Conservation (phyloP, 2,797 vertebrate species). For the Sebastes goodei region DNA sequence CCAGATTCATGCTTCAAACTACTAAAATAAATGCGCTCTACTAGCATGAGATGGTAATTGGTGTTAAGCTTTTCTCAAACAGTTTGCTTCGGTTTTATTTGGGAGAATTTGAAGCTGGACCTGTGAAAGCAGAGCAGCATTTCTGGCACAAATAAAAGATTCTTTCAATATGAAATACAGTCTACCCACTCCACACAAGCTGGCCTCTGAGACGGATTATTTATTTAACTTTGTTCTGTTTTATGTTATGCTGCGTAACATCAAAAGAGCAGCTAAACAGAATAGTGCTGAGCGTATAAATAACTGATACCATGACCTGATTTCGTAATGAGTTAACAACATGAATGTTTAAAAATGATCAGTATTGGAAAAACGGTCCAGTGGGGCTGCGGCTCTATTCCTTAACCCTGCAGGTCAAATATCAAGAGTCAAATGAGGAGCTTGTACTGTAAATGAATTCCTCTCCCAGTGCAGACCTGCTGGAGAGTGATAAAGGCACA, state of each 20-base stretch:
- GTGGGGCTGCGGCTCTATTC: conserved; percentile 20
- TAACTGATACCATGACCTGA: conserved; percentile 24
- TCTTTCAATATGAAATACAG: not conserved
- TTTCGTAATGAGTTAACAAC: conserved; percentile 33
- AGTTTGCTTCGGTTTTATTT: not conserved
- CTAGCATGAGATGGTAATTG: not conserved
- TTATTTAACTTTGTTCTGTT: conserved; percentile 37
- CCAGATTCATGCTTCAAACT: not conserved
- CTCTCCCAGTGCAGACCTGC: conserved; percentile 60
- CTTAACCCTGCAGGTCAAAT: conserved; percentile 39
- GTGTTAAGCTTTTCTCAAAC: not conserved
- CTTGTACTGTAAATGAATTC: conserved; percentile 55
- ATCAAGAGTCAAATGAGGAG: conserved; percentile 46
- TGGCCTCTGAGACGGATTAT: conserved; percentile 18
- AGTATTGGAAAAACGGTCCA: conserved; percentile 28
- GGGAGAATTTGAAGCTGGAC: not conserved
- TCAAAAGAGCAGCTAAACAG: conserved; percentile 37
- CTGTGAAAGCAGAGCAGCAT: not conserved
- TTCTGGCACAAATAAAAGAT: not conserved
- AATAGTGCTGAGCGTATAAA: not conserved
- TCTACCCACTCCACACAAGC: not conserved
- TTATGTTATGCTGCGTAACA: not conserved
- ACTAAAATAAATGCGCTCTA: not conserved
- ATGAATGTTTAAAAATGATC: conserved; percentile 43
- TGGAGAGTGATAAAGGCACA: conserved; percentile 61